These are phyloP conservation scores for Archips crataeganus DNA, from an alignment of 2,888 invertebrate species.

Conservation along the genomic window DNA sequence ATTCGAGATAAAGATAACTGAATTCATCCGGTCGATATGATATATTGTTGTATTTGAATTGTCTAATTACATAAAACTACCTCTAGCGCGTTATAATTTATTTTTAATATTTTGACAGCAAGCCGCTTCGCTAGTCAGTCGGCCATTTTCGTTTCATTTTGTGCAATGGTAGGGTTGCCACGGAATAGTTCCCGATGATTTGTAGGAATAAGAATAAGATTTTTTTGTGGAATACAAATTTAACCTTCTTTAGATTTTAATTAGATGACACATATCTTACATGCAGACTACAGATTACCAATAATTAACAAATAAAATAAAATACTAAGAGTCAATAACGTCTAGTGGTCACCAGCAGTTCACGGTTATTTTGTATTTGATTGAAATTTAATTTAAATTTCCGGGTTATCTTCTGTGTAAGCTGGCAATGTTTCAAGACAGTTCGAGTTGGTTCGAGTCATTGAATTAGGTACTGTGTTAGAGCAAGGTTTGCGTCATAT, in stretches of 20 bases:
- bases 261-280: not conserved
- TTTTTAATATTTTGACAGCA: conserved; percentile 83
- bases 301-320: not conserved
- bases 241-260: not conserved
- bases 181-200: not conserved
- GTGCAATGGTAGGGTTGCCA: conserved; percentile 23
- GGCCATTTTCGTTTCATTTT: conserved; percentile 77
- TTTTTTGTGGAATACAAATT: not conserved
- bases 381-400: not conserved
- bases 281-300: not conserved
- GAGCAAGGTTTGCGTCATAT: conserved; percentile 10
- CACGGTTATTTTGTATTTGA: not conserved
- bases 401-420: not conserved
- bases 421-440: conserved; percentile 11
- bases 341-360: too few relatives aligned
- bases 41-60: conserved; percentile 56
- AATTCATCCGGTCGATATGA: conserved; percentile 64
- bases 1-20: conserved; percentile 55
- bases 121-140: conserved; percentile 80
- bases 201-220: not conserved
- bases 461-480: not conserved
- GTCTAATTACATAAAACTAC: conserved; percentile 54
- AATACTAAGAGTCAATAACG: too few relatives aligned
- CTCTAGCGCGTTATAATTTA: conserved; percentile 66
- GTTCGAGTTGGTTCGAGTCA: conserved; percentile 30